Evolutionary conservation across 2,888 invertebrate species (phyloP).

Genomic region (Stenodema calcarata): DNA sequence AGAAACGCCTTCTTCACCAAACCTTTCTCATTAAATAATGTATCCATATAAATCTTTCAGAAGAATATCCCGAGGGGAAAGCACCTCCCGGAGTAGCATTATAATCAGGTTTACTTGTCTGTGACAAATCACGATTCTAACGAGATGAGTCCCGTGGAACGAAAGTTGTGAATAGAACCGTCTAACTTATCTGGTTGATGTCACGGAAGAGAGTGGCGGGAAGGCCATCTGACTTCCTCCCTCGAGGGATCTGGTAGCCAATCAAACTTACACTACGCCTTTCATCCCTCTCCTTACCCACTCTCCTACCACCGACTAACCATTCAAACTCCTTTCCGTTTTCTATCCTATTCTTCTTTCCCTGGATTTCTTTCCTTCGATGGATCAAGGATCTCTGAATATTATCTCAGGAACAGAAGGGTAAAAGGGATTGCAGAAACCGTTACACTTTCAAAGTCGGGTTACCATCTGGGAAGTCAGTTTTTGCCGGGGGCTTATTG

Average conservation of each 20-base stretch:
- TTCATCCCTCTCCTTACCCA: not conserved
- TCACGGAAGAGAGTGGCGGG: conserved; percentile 20
- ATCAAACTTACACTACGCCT: conserved; percentile 32
- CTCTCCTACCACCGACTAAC: not conserved
- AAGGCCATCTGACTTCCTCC: conserved; percentile 36
- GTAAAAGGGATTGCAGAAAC: not conserved
- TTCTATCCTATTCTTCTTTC: conserved; percentile 18
- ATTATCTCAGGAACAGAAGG: conserved; percentile 8
- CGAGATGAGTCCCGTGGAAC: not conserved
- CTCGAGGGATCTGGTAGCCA: conserved; percentile 25
- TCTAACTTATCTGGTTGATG: not conserved
- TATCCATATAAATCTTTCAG: too few species aligned
- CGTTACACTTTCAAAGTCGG: conserved; percentile 5
- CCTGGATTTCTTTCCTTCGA: not conserved
- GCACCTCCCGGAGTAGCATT: not conserved
- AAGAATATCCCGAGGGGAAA: too few species aligned
- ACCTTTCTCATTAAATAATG: too few species aligned
- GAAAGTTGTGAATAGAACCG: conserved; percentile 27
- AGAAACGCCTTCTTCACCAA: too few species aligned
- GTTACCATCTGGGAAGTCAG: not conserved
- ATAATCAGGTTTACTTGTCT: not conserved
- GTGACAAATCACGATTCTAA: not conserved
- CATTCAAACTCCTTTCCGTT: not conserved
- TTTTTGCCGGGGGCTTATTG: not conserved
- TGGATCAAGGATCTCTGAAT: conserved; percentile 19